Evolutionary conservation across 2,113 vertebrate genomes (phyloP).

Genomic region (Otus sunia): DNA sequence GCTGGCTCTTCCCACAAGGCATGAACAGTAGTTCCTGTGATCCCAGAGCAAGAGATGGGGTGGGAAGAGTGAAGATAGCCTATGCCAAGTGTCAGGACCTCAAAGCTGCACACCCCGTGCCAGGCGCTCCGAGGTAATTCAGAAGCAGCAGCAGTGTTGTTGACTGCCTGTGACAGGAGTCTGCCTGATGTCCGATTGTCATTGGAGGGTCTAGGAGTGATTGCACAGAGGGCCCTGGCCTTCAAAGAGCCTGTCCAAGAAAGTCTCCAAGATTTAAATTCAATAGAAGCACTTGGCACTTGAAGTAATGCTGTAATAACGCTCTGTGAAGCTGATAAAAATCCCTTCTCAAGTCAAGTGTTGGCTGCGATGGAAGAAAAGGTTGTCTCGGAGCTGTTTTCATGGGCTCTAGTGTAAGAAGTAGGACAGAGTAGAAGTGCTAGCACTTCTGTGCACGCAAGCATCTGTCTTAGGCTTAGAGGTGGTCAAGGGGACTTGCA

Average conservation of each 20-base stretch:
- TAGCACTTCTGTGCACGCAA: not conserved
- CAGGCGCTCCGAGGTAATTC: accelerated
- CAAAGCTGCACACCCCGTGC: accelerated
- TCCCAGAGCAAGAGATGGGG: not conserved
- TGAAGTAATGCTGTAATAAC: not conserved
- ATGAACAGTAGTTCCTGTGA: not conserved
- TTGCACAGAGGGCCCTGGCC: not conserved
- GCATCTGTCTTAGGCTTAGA: not conserved
- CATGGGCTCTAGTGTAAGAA: not conserved
- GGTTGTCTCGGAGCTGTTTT: not conserved
- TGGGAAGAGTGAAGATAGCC: not conserved
- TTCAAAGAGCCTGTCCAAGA: not conserved
- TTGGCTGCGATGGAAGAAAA: not conserved
- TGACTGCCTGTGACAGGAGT: not conserved
- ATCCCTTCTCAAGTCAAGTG: not conserved
- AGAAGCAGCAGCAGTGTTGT: not conserved
- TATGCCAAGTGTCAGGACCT: not conserved
- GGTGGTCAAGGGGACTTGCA: not conserved
- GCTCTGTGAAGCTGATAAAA: not conserved
- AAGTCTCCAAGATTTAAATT: not conserved
- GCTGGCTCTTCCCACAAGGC: not conserved
- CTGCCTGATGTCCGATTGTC: not conserved
- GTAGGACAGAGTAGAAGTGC: not conserved
- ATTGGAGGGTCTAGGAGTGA: not conserved
- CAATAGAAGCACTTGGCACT: not conserved